Base-by-base conservation (phyloP, 2,113 vertebrate species). In the Rafetus swinhoei region DNA sequence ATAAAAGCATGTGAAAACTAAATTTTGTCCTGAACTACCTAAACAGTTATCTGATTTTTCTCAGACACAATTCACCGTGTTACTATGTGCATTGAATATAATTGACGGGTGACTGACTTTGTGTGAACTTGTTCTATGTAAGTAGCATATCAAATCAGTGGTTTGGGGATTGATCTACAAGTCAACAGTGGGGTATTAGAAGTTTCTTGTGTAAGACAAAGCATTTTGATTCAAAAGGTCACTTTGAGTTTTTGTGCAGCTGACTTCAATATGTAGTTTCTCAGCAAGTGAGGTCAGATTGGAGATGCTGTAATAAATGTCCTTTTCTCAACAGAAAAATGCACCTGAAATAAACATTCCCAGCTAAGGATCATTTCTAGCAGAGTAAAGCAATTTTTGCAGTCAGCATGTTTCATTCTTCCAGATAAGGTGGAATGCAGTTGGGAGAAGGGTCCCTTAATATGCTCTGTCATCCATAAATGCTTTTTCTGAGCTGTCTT, bases 311-410 rank as follows among this genome's bases (percentile, higher is more conserved):
- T 50, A 96, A 96, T 96, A 95, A 97, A 95, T 93, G 90, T 92
- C 96, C 95, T 95, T 97, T 97, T 97, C 94, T 97, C 91, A 81
- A 87, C 90, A 95, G 91, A 97, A 96, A 97, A 97, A 93, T 89
- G 85, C 95, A 90, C 92, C 91, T 95, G 96, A 97, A 97, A 95
- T 87, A 97, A 97, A 74, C 94, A 94, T 96, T 97, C 93, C 93
- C 93, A 93, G 86, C 95, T 91, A 97, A 97, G 93, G 95, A 97
- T 86, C 0, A 91, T 93, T 94, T 96, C 95, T 96, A 93, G 83
- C 87, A 95, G 96, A 94, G 97, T 97, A 95, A 96, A 96, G 94
- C 94, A 95, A 93, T 97, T 97, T 92, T 97, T 96, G 90, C 92
- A 14, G 92, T 95, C 95, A 94, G 91, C 88, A 87, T 88, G 96